Percentiles rank a stretch among this genome's conserved stretches.
These are phyloP conservation scores for Stegastes partitus DNA, from an alignment of 2,113 vertebrate species.

Conservation along the genomic window DNA sequence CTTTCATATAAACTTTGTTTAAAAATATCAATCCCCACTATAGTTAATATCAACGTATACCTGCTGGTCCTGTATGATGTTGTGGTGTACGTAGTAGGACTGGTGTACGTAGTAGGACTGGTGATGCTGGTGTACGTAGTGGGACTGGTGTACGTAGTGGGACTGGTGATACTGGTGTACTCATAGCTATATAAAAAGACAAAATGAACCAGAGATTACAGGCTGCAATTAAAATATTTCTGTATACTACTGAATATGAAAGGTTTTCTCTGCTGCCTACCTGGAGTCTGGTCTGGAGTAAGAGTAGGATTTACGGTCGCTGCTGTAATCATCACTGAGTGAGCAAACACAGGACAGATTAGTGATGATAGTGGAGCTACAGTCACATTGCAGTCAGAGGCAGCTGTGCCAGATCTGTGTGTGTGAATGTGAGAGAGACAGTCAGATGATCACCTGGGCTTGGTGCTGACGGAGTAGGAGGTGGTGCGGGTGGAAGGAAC, in stretches of 20 bases:
- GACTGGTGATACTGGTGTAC: slow-evolving; percentile 50
- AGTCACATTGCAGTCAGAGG: background rate
- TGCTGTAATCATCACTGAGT: slow-evolving; percentile 55
- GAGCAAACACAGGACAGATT: slow-evolving; percentile 25
- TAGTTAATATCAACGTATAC: slow-evolving; percentile 17
- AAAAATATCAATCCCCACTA: background rate
- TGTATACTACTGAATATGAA: background rate
- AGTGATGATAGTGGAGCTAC: background rate
- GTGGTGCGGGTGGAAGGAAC: slow-evolving; percentile 43
- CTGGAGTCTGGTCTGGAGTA: slow-evolving; percentile 66
- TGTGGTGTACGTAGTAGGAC: slow-evolving; percentile 66
- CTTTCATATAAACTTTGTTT: background rate
- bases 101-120: slow-evolving; percentile 53
- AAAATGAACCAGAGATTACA: slow-evolving; percentile 9
- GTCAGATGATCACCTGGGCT: slow-evolving; percentile 48
- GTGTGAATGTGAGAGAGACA: background rate
- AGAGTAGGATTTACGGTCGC: slow-evolving; percentile 50
- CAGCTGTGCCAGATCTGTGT: background rate
- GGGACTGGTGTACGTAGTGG: background rate
- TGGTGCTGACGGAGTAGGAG: slow-evolving; percentile 57
- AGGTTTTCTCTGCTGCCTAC: slow-evolving; percentile 39
- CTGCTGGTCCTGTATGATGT: slow-evolving; percentile 75
- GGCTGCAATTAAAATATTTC: background rate
- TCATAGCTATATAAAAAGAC: slow-evolving; percentile 74
- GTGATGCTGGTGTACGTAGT: background rate